Evolutionary conservation across 1,140 invertebrate species (phyloP).

Genomic region (Lasaia peninsularis): DNA sequence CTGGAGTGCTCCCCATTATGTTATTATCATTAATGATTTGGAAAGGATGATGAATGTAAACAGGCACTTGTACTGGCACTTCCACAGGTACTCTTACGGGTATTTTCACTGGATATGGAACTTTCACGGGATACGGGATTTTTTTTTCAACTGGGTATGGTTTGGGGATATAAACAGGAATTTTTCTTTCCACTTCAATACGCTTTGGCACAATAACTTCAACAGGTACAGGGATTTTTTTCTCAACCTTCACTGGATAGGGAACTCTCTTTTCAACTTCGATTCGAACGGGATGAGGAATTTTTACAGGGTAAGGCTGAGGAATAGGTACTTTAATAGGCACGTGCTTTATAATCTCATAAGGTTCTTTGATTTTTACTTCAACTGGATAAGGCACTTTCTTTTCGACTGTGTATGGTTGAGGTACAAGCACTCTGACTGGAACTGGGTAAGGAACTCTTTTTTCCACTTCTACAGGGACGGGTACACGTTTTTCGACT

Average conservation of each 20-base stretch:
- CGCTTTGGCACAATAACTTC: constrained; percentile 69
- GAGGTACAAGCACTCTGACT: constrained; percentile 71
- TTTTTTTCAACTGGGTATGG: constrained; percentile 83
- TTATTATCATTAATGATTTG: constrained; percentile 37
- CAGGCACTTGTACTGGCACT: constrained; percentile 60
- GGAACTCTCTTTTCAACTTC: constrained; percentile 78
- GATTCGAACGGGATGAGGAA: constrained; percentile 73
- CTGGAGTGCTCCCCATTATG: constrained; percentile 19
- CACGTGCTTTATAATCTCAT: constrained; percentile 77
- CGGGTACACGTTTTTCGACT: constrained; percentile 74
- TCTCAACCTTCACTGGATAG: constrained; percentile 76
- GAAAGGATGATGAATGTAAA: constrained; percentile 50
- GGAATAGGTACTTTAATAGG: constrained; percentile 75
- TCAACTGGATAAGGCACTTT: constrained; percentile 79
- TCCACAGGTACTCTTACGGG: constrained; percentile 74
- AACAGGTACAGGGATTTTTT: constrained; percentile 65
- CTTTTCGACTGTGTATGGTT: constrained; percentile 78
- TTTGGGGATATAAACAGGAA: constrained; percentile 77
- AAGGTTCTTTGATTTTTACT: constrained; percentile 75
- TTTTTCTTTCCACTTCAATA: constrained; percentile 79
- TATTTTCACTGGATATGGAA: constrained; percentile 73
- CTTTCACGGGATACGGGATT: constrained; percentile 79
- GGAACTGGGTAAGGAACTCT: constrained; percentile 74
- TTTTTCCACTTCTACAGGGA: constrained; percentile 73
- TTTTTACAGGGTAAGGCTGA: constrained; percentile 70